Evolutionary conservation across 2,113 vertebrate species (phyloP), one percentile per base, ranked within the genome.

Genomic region (Oreochromis tanganicae): DNA sequence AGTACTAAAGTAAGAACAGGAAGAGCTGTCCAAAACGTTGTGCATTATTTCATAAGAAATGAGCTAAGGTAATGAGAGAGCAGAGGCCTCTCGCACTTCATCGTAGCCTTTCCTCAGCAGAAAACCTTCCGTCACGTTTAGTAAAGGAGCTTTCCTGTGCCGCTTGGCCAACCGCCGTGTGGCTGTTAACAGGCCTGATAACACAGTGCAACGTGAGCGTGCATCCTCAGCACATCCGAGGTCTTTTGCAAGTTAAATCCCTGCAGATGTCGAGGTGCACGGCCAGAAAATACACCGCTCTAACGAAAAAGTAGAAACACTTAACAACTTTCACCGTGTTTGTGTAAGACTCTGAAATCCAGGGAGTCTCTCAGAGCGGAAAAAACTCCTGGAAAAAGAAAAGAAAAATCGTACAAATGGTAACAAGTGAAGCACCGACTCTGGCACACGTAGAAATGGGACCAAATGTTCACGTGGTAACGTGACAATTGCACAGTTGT

Each of bases 221-320:
- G 75, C 16, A 11, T 32, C 81, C 32, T 85, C 61, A 5, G 46
- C 52, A n/a, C 55, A 43, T 13, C 32, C 14, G 21, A 54, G 27
- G 73, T 52, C 12, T 57, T 91, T 91, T 89, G 86, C 82, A 84
- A 89, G 82, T 84, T 61, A 86, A 94, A 93, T 88, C 48, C 71
- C 19, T 46, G 63, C 36, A 79, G 61, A 84, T 46, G 50, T 29
- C 34, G 57, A 80, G 46, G 38, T 54, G 34, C 12, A 61, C 41
- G 61, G 9, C 59, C 34, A 75, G 27, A 80, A 66, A 78, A 84
- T 13, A 71, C 55, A 61, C 50, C 8, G 34, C 80, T 87, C 73
- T 12, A 17, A 7, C 6, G 3, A 38, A 78, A 29, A 78, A 32
- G 16, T 0, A 50, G 71, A 78, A 50, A 12, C 46, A n/a, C 27